phyloP scores from a whole-genome alignment of 1,140 invertebrate genomes.

The Bombyx mandarina region DNA sequence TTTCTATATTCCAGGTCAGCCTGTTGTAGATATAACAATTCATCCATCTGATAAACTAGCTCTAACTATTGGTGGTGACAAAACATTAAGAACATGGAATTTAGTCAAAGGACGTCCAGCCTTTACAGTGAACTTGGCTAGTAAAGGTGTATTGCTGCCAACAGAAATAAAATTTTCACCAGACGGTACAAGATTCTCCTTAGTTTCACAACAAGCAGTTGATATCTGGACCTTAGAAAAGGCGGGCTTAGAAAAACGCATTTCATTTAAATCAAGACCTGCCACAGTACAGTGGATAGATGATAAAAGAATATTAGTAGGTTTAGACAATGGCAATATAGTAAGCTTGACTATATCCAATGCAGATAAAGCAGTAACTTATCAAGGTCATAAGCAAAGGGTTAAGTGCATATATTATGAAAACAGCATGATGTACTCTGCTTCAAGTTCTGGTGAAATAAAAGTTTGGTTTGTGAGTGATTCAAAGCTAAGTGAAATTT shows the following conservation, averaged over 20 bases:
- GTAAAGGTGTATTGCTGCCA: slow-evolving; percentile 72
- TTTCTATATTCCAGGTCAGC: slow-evolving; percentile 59
- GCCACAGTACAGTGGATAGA: slow-evolving; percentile 75
- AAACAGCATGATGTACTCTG: slow-evolving; percentile 72
- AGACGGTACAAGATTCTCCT: slow-evolving; percentile 79
- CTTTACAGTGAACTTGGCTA: slow-evolving; percentile 87
- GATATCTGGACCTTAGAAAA: slow-evolving; percentile 84
- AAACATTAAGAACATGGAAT: slow-evolving; percentile 92
- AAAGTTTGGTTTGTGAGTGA: slow-evolving; percentile 79
- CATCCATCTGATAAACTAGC: slow-evolving; percentile 93
- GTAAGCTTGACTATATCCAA: slow-evolving; percentile 73
- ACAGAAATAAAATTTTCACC: slow-evolving; percentile 76
- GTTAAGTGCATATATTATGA: slow-evolving; percentile 77
- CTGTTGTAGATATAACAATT: slow-evolving; percentile 80
- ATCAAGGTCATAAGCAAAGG: slow-evolving; percentile 75
- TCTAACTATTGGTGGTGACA: slow-evolving; percentile 87
- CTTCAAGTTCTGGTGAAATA: slow-evolving; percentile 83
- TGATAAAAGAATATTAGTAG: slow-evolving; percentile 76
- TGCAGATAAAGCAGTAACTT: slow-evolving; percentile 55
- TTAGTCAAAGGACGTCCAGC: slow-evolving; percentile 90
- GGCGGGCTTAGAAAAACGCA: slow-evolving; percentile 75
- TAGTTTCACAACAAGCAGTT: slow-evolving; percentile 78
- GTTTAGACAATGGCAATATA: slow-evolving; percentile 80
- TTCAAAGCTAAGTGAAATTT: slow-evolving; percentile 68
- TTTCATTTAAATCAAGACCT: slow-evolving; percentile 75